phyloP scores from a whole-genome alignment of 2,797 vertebrate species.

The Protosalanx chinensis region DNA sequence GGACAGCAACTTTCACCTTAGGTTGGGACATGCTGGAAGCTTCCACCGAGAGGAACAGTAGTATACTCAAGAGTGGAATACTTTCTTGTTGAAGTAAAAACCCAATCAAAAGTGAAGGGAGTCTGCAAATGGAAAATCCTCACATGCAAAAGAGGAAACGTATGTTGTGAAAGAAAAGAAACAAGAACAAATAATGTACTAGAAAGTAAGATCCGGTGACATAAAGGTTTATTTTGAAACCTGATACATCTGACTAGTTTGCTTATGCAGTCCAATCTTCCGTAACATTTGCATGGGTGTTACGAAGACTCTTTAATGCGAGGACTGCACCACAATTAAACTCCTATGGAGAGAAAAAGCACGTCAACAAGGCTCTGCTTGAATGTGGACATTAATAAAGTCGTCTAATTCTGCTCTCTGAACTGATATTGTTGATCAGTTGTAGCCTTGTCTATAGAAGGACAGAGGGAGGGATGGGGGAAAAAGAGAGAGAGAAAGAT shows the following conservation, averaged over 20 bases:
- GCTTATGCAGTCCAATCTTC: not conserved
- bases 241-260: not conserved
- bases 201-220: not conserved
- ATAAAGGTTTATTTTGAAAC: not conserved
- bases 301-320: not conserved
- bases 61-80: not conserved
- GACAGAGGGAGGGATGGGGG: too few relatives aligned
- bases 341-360: not conserved
- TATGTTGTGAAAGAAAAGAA: not conserved
- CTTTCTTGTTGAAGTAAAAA: not conserved
- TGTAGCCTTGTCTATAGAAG: too few relatives aligned
- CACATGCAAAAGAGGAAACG: not conserved
- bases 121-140: not conserved
- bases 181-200: not conserved
- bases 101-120: not conserved
- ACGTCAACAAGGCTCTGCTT: not conserved
- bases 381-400: not conserved
- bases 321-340: conserved; percentile 1
- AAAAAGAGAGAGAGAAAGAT: not conserved
- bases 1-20: not conserved
- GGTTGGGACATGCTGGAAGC: not conserved
- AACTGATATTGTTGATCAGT: not conserved
- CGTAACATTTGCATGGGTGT: not conserved
- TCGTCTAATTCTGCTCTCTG: not conserved
- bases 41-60: not conserved